Evolutionary conservation across 2,797 vertebrate genomes (phyloP).

Genomic region (Pempheris klunzingeri): DNA sequence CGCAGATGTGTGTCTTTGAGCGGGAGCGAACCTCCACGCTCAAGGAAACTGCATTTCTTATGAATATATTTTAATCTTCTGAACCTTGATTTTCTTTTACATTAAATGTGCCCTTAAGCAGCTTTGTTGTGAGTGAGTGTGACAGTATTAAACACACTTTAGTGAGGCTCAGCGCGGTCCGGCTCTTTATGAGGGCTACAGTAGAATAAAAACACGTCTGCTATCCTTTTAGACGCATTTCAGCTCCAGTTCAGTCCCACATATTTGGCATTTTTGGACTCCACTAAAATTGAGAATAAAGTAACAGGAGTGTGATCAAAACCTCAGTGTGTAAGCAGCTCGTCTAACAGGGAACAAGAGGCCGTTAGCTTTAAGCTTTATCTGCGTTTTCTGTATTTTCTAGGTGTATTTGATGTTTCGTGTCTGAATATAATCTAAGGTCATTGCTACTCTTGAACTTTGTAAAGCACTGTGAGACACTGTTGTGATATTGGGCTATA

Average conservation of each 20-base stretch:
- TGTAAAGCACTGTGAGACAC: too few relatives aligned
- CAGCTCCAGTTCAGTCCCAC: background rate
- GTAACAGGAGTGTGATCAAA: background rate
- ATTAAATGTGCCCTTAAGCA: too few relatives aligned
- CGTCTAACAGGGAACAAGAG: too few relatives aligned
- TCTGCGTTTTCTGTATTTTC: background rate
- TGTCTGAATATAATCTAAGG: too few relatives aligned
- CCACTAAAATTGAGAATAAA: background rate
- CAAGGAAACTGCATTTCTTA: background rate
- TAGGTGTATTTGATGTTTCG: background rate
- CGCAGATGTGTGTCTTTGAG: background rate
- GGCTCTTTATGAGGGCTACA: too few relatives aligned
- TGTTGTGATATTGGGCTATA: too few relatives aligned
- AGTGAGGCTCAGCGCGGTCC: background rate
- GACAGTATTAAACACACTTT: background rate
- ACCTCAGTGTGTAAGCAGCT: background rate
- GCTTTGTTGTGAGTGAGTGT: background rate
- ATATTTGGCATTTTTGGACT: background rate
- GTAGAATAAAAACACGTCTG: too few relatives aligned
- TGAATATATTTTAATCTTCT: background rate
- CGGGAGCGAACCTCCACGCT: constrained; percentile 18
- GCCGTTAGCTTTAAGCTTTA: too few relatives aligned
- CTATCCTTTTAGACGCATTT: background rate
- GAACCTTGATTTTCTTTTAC: constrained; percentile 8
- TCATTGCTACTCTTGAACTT: background rate